phyloP scores from a whole-genome alignment of 2,797 vertebrate species.

The Leptodactylus fallax region DNA sequence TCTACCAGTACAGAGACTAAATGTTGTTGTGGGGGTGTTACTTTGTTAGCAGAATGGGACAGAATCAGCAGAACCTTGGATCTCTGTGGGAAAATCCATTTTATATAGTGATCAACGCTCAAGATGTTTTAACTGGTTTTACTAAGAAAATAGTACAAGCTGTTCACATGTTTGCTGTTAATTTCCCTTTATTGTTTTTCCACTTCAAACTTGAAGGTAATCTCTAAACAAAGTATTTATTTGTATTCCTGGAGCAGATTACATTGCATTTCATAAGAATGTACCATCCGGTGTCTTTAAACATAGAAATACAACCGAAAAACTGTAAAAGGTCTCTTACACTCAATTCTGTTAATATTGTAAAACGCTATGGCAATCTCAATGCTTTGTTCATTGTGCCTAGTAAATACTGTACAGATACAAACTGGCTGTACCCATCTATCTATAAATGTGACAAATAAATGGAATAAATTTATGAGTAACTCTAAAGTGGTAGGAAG shows the following conservation, averaged over 20 bases:
- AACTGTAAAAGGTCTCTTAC: background rate
- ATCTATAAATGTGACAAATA: background rate
- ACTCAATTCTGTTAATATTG: conserved; percentile 67
- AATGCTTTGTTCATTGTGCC: conserved; percentile 69
- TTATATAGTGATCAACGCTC: too few species aligned
- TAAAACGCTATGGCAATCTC: too few species aligned
- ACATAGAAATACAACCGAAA: background rate
- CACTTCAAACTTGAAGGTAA: background rate
- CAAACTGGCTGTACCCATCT: conserved; percentile 51
- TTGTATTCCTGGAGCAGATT: too few species aligned
- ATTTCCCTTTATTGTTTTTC: conserved; percentile 12
- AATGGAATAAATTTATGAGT: background rate
- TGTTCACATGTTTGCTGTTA: background rate
- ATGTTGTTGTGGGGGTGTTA: too few species aligned
- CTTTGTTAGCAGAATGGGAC: too few species aligned
- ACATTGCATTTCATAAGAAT: background rate
- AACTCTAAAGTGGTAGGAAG: background rate
- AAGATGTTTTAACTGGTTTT: too few species aligned
- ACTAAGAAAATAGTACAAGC: background rate
- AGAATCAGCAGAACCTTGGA: too few species aligned
- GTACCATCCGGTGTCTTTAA: background rate
- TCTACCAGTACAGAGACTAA: too few species aligned
- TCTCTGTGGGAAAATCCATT: too few species aligned
- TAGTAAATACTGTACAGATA: conserved; percentile 63
- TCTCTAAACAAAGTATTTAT: background rate